phyloP scores from a whole-genome alignment of 1,140 invertebrate species.

The Diachasma alloeum region DNA sequence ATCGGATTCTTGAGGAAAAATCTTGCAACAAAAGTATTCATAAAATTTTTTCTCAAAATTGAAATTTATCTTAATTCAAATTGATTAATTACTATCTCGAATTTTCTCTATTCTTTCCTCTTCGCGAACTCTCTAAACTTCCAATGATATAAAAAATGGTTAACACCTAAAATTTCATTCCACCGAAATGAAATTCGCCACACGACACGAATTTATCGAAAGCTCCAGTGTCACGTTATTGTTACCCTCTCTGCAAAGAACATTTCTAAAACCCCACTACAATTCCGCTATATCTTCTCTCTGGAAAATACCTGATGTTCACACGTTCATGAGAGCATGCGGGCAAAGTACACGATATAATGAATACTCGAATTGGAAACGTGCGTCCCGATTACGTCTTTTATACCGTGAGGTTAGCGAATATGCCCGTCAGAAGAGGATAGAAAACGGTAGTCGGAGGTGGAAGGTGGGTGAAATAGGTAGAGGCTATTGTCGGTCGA shows the following conservation, averaged over 20 bases:
- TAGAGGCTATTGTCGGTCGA: neutral
- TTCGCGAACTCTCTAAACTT: too few species aligned
- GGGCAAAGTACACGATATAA: conserved; percentile 23
- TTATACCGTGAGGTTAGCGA: neutral
- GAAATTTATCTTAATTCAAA: too few species aligned
- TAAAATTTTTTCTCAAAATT: too few species aligned
- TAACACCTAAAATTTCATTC: neutral
- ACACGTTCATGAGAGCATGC: conserved; percentile 4
- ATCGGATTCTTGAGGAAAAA: too few species aligned
- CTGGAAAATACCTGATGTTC: neutral
- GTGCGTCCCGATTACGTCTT: conserved; percentile 21
- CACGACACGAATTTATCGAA: neutral
- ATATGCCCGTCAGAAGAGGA: neutral
- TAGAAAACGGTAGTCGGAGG: neutral
- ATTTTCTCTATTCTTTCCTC: too few species aligned
- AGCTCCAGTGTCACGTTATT: neutral
- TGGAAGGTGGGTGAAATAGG: neutral
- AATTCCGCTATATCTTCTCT: neutral
- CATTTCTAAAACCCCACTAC: neutral
- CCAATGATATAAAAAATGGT: too few species aligned
- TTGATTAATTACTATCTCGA: too few species aligned
- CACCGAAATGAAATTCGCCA: neutral
- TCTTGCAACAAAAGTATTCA: too few species aligned
- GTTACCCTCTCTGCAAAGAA: neutral
- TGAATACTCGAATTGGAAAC: conserved; percentile 21